phyloP scores from a whole-genome alignment of 2,888 invertebrate species.

The Zonitis immaculata region DNA sequence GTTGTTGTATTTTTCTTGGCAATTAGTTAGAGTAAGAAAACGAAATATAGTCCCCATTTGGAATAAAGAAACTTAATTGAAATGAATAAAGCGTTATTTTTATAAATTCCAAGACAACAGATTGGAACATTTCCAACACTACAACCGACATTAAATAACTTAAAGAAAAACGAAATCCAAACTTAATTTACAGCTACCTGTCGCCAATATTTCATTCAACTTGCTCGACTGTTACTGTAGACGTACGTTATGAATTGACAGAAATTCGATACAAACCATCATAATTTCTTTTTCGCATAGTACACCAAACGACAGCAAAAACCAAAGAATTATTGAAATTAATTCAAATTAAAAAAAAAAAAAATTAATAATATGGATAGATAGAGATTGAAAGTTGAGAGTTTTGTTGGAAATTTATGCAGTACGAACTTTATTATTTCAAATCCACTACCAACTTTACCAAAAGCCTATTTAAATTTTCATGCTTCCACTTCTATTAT shows the following conservation, averaged over 20 bases:
- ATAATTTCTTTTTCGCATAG: not conserved
- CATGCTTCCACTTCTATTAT: no score
- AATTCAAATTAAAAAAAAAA: not conserved
- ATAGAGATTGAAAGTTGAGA: not conserved
- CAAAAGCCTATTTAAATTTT: no score
- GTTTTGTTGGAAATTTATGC: not conserved
- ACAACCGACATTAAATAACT: no score
- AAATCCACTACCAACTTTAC: not conserved
- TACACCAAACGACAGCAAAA: not conserved
- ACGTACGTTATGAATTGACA: not conserved
- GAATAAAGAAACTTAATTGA: not conserved
- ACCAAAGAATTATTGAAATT: not conserved
- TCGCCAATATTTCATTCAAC: not conserved
- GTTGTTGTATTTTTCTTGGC: no score
- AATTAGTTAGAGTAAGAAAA: not conserved
- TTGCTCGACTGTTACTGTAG: not conserved
- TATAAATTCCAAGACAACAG: not conserved
- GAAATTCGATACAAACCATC: not conserved
- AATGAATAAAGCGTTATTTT: not conserved
- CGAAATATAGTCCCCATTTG: not conserved
- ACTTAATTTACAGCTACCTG: not conserved
- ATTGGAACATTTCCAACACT: not conserved
- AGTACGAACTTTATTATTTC: not conserved
- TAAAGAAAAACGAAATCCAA: not conserved
- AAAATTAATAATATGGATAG: not conserved